A percentile compares a stretch with the other conserved stretches of the same genome.
These are phyloP conservation scores for Marisa cornuarietis DNA, from an alignment of 1,140 invertebrate species.

Conservation along the genomic window DNA sequence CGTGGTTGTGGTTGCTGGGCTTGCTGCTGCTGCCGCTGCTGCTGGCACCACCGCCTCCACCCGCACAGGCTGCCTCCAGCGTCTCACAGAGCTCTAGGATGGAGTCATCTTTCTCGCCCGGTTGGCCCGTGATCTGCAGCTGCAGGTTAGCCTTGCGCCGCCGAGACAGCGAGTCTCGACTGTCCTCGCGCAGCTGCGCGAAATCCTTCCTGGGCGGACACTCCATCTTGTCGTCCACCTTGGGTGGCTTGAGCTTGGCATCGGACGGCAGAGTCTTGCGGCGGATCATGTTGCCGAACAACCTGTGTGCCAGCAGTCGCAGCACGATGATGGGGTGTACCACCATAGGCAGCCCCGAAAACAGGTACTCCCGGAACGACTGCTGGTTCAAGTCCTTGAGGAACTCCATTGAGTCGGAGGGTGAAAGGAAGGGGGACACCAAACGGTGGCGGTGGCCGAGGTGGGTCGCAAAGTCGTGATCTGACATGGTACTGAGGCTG, in stretches of 20 bases:
- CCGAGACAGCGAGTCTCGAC: constrained; percentile 15
- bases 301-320: constrained; percentile 71
- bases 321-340: constrained; percentile 73
- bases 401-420: constrained; percentile 53
- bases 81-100: neutral
- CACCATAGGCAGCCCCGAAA: constrained; percentile 68
- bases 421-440: constrained; percentile 52
- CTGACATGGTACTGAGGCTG: constrained; percentile 38
- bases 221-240: constrained; percentile 45
- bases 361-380: constrained; percentile 59
- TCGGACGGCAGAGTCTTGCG: constrained; percentile 52
- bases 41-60: neutral
- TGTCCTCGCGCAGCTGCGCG: constrained; percentile 8
- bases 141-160: constrained; percentile 17
- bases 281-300: constrained; percentile 66
- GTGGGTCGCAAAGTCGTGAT: constrained; percentile 28
- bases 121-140: neutral
- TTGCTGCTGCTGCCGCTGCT: neutral
- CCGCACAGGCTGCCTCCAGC: constrained; percentile 1
- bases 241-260: constrained; percentile 56
- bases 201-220: constrained; percentile 49
- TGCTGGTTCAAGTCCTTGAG: constrained; percentile 45
- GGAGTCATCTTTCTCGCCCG: neutral
- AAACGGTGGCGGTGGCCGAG: constrained; percentile 16
- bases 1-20: constrained; percentile 27